Percentiles rank a stretch among this genome's conserved stretches.
Conservation (phyloP, 2,113 vertebrate species). For the Erinaceus europaeus region DNA sequence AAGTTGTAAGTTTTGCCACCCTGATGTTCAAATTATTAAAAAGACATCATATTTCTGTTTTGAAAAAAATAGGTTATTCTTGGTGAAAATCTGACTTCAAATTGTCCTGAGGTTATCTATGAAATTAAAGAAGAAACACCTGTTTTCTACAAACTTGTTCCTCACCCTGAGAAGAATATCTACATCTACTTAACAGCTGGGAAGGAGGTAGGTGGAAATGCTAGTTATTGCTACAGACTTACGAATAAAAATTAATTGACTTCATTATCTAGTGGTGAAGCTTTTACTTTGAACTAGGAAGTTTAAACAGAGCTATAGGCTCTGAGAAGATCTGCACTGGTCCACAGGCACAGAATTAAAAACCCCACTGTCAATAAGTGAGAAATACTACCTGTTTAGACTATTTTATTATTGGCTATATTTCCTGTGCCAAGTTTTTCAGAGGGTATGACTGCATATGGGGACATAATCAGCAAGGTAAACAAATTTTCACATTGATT, state of each 20-base stretch:
- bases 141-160: conserved; percentile 86
- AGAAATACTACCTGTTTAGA: conserved; percentile 72
- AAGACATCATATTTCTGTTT: conserved; percentile 62
- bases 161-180: conserved; percentile 85
- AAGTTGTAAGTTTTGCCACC: not conserved
- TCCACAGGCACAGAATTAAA: conserved; percentile 57
- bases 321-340: not conserved
- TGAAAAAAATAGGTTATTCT: conserved; percentile 85
- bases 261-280: conserved; percentile 18
- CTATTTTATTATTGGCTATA: conserved; percentile 71
- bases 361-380: conserved; percentile 60
- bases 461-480: conserved; percentile 60
- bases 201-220: conserved; percentile 85
- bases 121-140: conserved; percentile 85
- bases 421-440: conserved; percentile 56
- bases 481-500: conserved; percentile 68
- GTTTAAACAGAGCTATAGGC: conserved; percentile 45
- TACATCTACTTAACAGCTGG: conserved; percentile 88
- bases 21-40: conserved; percentile 31
- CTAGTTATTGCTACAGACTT: conserved; percentile 41
- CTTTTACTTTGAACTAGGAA: conserved; percentile 46
- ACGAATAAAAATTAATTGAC: conserved; percentile 54
- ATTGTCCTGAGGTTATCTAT: conserved; percentile 89
- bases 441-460: conserved; percentile 44
- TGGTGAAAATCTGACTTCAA: conserved; percentile 82